phyloP scores from a whole-genome alignment of 1,140 invertebrate genomes.

The Meloidogyne hapla region DNA sequence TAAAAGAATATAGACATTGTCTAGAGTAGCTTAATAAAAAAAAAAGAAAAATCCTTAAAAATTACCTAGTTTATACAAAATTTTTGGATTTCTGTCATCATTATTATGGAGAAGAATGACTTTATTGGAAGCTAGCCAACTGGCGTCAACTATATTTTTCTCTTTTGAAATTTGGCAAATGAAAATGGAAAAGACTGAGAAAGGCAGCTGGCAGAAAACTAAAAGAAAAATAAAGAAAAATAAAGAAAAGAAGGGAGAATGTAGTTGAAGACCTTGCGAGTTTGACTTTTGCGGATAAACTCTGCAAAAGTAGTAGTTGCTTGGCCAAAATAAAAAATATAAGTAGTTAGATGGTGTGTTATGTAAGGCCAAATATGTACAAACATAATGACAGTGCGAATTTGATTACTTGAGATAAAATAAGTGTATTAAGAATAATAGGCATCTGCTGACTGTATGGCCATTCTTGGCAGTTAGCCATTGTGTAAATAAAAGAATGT shows the following conservation, averaged over 20 bases:
- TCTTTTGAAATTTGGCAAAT: background rate
- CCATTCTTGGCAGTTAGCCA: no score
- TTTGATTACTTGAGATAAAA: no score
- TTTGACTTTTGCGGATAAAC: background rate
- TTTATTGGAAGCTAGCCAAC: conserved; percentile 5
- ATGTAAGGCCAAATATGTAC: no score
- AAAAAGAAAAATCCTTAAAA: background rate
- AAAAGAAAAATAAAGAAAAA: background rate
- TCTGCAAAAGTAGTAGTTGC: no score
- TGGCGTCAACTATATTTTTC: background rate
- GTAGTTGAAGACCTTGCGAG: background rate
- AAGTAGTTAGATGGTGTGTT: no score
- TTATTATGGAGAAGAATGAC: background rate
- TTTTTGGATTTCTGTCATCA: background rate
- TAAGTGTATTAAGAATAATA: no score
- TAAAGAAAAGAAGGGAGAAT: background rate
- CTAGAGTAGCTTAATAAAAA: no score
- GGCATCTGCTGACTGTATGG: no score
- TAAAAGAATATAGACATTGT: no score
- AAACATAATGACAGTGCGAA: no score
- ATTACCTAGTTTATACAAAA: background rate
- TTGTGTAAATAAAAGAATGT: no score
- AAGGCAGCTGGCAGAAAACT: background rate
- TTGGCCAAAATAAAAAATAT: background rate
- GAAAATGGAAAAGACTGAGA: background rate